A percentile compares a stretch with the other conserved stretches of the same genome.
These are phyloP conservation scores for Bos indicus DNA, from an alignment of 2,113 vertebrate species.

Conservation along the genomic window DNA sequence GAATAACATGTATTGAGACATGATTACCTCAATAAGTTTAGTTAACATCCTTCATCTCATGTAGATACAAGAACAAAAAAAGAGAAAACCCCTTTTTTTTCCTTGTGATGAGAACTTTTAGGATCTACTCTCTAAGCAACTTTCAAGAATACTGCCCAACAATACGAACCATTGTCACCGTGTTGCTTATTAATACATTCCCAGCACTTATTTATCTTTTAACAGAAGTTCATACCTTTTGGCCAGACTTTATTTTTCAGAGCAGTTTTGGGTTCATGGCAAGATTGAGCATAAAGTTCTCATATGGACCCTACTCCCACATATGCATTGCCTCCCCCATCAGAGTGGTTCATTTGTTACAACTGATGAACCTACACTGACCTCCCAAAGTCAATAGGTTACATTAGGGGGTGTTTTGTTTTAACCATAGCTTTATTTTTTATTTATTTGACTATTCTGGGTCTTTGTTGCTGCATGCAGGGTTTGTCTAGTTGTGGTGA, in stretches of 20 bases:
- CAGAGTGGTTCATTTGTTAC: background rate
- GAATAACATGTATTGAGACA: background rate
- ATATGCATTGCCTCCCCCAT: too few species aligned
- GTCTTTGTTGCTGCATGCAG: rapidly evolving
- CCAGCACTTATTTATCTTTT: background rate
- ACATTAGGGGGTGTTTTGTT: background rate
- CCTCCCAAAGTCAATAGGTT: background rate
- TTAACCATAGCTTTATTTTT: background rate
- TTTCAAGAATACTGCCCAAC: background rate
- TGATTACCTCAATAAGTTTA: background rate
- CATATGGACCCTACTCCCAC: background rate
- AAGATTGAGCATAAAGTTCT: background rate
- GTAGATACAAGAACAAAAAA: background rate
- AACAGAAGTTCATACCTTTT: background rate
- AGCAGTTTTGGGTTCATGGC: background rate
- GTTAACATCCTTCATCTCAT: background rate
- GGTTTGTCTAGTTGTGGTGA: rapidly evolving
- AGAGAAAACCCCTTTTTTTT: background rate
- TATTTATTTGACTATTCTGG: background rate
- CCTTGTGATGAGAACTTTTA: background rate
- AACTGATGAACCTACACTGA: background rate
- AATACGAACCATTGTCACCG: background rate
- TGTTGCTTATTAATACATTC: background rate
- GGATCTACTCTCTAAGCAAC: background rate
- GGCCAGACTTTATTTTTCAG: background rate